phyloP scores from a whole-genome alignment of 2,797 vertebrate genomes.

The Benthosema pterotum region DNA sequence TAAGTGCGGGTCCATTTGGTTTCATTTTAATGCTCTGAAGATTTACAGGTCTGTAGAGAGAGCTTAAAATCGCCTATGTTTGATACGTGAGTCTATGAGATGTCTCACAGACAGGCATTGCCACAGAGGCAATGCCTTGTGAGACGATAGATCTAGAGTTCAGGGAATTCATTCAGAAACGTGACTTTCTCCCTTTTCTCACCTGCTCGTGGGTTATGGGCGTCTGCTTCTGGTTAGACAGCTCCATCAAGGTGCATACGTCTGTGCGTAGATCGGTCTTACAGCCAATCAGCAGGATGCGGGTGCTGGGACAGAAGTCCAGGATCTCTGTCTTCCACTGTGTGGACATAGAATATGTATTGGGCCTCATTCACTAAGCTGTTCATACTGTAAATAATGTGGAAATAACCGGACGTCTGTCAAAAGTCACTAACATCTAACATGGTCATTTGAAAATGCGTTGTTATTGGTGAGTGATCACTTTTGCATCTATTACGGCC shows the following conservation, averaged over 20 bases:
- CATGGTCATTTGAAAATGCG: too few relatives aligned
- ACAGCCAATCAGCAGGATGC: constrained; percentile 92
- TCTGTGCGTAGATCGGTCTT: constrained; percentile 94
- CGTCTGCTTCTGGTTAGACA: constrained; percentile 93
- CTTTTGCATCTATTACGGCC: too few relatives aligned
- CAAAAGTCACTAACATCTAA: too few relatives aligned
- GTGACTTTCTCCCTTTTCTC: constrained; percentile 29
- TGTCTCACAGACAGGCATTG: neutral
- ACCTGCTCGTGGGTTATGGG: constrained; percentile 95
- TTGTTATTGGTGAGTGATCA: too few relatives aligned
- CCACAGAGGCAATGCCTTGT: too few relatives aligned
- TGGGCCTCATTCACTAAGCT: neutral
- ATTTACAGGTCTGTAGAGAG: too few relatives aligned
- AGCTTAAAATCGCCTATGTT: too few relatives aligned
- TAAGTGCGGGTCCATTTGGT: too few relatives aligned
- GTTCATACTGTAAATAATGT: too few relatives aligned
- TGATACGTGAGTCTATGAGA: neutral
- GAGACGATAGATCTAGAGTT: too few relatives aligned
- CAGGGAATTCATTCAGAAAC: neutral
- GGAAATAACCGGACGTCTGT: too few relatives aligned
- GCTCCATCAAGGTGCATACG: constrained; percentile 93
- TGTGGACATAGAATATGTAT: constrained; percentile 26
- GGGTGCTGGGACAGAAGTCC: constrained; percentile 93
- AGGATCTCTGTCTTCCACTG: constrained; percentile 95
- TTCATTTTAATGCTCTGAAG: too few relatives aligned